A percentile compares a stretch with the other conserved stretches of the same genome.
Evolutionary conservation across 2,113 vertebrate genomes (phyloP).

Genomic region (Microtus montanus): DNA sequence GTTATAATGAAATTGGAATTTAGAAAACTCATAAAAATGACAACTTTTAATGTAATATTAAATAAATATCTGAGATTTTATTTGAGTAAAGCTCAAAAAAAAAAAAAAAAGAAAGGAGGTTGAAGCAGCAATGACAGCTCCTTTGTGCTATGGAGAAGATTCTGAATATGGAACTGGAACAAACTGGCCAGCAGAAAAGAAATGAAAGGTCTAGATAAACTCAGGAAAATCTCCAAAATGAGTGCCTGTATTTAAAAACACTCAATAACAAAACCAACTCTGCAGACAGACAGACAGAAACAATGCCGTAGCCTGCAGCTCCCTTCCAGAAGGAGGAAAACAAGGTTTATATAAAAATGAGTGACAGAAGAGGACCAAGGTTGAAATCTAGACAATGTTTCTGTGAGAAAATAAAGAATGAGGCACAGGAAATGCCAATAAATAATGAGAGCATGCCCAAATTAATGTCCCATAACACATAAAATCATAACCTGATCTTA

Average conservation of each 20-base stretch:
- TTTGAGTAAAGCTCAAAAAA: neutral
- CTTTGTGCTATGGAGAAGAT: neutral
- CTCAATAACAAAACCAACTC: neutral
- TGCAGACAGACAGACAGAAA: neutral
- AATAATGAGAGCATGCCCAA: neutral
- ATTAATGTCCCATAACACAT: neutral
- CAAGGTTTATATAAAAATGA: slow-evolving; percentile 26
- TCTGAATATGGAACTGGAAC: neutral
- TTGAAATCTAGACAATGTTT: neutral
- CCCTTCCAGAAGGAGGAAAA: slow-evolving; percentile 9
- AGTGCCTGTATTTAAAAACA: slow-evolving; percentile 10
- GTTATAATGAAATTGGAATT: neutral
- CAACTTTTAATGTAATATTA: neutral
- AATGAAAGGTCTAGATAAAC: neutral
- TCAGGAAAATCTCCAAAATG: neutral
- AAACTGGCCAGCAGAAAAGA: neutral
- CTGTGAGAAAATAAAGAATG: slow-evolving; percentile 32
- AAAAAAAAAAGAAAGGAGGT: too few species aligned
- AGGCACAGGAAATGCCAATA: neutral
- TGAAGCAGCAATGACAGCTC: neutral
- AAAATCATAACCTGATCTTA: neutral
- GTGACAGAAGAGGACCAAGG: too few species aligned
- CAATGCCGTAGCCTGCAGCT: neutral
- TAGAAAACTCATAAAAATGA: neutral
- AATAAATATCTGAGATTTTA: neutral